Evolutionary conservation across 2,797 vertebrate genomes (phyloP).

Genomic region (Delichon dasypus): DNA sequence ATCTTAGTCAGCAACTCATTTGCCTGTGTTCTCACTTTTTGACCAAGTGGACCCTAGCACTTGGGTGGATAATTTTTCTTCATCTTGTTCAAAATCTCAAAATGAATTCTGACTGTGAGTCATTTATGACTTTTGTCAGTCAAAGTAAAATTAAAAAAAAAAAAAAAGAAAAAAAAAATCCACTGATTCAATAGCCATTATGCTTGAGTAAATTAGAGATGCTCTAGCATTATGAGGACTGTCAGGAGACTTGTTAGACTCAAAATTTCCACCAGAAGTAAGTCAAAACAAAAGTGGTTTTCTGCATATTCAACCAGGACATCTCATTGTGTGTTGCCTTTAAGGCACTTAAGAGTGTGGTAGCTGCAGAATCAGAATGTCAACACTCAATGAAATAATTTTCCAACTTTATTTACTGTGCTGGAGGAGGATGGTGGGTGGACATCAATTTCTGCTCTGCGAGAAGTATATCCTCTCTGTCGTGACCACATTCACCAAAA

Average conservation of each 20-base stretch:
- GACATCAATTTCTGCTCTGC: background rate
- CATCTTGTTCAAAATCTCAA: background rate
- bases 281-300: background rate
- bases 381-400: background rate
- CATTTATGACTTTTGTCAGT: background rate
- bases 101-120: background rate
- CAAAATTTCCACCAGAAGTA: background rate
- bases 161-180: too few relatives aligned
- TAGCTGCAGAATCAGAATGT: background rate
- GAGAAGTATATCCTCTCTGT: background rate
- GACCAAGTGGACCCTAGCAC: background rate
- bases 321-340: background rate
- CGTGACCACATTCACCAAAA: background rate
- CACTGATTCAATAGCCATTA: background rate
- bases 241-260: background rate
- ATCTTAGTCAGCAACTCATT: background rate
- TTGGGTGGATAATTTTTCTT: background rate
- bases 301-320: background rate
- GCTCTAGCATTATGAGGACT: background rate
- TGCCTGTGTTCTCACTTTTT: background rate
- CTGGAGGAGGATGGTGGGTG: background rate
- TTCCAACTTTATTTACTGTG: background rate
- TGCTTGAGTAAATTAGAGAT: background rate
- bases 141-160: background rate
- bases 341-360: background rate